Evolutionary conservation across 2,797 vertebrate genomes (phyloP).

Genomic region (Pangasius macronema): DNA sequence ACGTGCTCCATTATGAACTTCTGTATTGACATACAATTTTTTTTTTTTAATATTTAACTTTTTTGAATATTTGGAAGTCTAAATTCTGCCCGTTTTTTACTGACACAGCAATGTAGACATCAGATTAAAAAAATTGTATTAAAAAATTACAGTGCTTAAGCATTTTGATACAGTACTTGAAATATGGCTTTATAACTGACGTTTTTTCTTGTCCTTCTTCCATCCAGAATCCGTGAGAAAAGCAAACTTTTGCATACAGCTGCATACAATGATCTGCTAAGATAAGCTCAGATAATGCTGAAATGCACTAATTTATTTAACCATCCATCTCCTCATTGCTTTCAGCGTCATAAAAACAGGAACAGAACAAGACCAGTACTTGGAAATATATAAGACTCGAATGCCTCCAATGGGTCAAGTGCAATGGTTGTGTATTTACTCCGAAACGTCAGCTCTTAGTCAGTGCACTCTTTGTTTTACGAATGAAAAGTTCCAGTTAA

Average conservation of each 20-base stretch:
- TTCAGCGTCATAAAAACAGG: neutral
- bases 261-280: neutral
- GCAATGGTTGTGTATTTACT: neutral
- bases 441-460: neutral
- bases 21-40: neutral
- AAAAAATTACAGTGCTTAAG: neutral
- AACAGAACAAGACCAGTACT: conserved; percentile 9
- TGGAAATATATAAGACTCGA: neutral
- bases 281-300: neutral
- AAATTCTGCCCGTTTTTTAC: neutral
- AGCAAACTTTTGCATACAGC: neutral
- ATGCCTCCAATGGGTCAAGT: neutral
- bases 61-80: neutral
- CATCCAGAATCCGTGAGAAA: neutral
- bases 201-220: neutral
- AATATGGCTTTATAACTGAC: neutral
- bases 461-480: neutral
- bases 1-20: neutral
- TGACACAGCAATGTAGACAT: neutral
- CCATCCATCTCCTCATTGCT: too few relatives aligned
- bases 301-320: neutral
- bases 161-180: neutral
- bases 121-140: neutral
- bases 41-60: neutral
- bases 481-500: neutral